phyloP scores from a whole-genome alignment of 2,113 vertebrate species.

The Gorsachius goisagi region DNA sequence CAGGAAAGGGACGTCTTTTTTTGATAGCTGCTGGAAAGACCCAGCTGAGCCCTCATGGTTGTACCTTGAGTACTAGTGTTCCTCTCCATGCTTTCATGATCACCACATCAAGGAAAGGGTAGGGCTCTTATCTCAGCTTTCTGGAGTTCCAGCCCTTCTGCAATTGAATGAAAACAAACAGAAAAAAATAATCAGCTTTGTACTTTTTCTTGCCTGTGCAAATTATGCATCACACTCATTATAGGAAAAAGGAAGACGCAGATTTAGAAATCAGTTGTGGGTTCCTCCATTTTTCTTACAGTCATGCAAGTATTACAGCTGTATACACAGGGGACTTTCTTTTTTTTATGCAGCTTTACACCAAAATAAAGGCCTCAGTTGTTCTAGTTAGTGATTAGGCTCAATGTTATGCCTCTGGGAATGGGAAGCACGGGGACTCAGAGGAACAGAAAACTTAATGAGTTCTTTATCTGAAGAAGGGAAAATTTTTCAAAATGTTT shows the following conservation, averaged over 20 bases:
- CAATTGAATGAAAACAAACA: slow-evolving; percentile 1
- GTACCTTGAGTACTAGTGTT: not conserved
- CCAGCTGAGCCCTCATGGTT: not conserved
- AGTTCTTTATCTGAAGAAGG: slow-evolving; percentile 21
- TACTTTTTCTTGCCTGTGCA: not conserved
- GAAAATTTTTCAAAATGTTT: not conserved
- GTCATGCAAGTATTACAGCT: slow-evolving; percentile 13
- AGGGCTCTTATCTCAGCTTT: slow-evolving; percentile 18
- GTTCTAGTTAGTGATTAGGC: slow-evolving; percentile 42
- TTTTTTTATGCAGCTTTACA: slow-evolving; percentile 33
- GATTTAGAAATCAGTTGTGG: not conserved
- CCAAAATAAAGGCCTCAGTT: slow-evolving; percentile 54
- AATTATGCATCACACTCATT: slow-evolving; percentile 6
- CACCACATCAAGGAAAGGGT: not conserved
- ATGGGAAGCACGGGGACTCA: not conserved
- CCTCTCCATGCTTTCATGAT: not conserved
- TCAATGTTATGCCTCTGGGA: slow-evolving; percentile 42
- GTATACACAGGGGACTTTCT: not conserved
- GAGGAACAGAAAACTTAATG: slow-evolving; percentile 29
- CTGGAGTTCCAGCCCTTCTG: slow-evolving; percentile 1
- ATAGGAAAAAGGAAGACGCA: not conserved
- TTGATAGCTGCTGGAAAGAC: not conserved
- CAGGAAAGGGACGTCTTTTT: not conserved
- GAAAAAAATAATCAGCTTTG: not conserved
- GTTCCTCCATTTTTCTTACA: slow-evolving; percentile 20